A percentile compares a stretch with the other conserved stretches of the same genome.
Conservation (phyloP, 2,797 vertebrate genomes). For the Peromyscus attwateri region DNA sequence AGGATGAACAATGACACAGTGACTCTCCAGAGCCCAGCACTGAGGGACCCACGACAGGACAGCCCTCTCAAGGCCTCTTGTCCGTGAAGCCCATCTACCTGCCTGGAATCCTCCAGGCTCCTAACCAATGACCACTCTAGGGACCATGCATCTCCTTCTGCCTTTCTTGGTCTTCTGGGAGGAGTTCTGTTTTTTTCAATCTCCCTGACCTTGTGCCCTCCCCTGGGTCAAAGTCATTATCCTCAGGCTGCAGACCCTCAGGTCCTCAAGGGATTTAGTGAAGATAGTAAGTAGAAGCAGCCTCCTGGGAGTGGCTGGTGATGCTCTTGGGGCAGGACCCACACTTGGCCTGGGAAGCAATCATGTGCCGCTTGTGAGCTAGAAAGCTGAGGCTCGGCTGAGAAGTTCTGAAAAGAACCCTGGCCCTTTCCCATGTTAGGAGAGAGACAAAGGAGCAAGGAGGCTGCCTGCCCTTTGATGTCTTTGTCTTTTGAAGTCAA, state of each 20-base stretch:
- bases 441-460: background rate
- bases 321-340: background rate
- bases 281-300: background rate
- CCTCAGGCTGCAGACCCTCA: background rate
- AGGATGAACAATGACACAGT: background rate
- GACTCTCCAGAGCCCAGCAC: accelerated
- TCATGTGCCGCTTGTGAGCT: accelerated
- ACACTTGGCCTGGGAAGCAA: background rate
- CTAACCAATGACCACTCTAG: too few species aligned
- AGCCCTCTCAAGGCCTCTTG: background rate
- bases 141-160: background rate
- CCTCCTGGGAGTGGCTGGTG: accelerated
- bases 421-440: background rate
- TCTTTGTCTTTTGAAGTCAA: conserved; percentile 60
- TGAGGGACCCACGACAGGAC: background rate
- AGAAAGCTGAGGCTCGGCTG: background rate
- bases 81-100: background rate
- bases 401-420: background rate
- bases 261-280: background rate
- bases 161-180: background rate
- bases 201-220: background rate
- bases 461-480: background rate
- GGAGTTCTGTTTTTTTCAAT: background rate
- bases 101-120: background rate
- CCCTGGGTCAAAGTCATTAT: background rate